Evolutionary conservation across 2,113 vertebrate species (phyloP), one percentile per base, ranked within the genome.

Genomic region (Gallinago media): DNA sequence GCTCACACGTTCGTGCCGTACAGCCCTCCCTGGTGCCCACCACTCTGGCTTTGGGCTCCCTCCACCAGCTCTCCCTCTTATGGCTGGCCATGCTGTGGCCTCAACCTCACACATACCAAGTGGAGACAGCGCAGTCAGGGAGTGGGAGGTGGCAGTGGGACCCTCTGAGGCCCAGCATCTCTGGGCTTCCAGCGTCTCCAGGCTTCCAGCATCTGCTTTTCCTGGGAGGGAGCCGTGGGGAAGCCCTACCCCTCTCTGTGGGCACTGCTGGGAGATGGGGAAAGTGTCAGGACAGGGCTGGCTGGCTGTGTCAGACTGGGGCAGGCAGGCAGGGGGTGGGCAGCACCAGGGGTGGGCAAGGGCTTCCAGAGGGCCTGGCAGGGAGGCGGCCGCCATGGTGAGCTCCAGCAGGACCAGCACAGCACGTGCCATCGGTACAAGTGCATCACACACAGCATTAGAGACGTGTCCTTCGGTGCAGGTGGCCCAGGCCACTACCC

Each of bases 391-490:
- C 3, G 2, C 52, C 38, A 27, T 0, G 1, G 79, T 2, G 15
- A 85, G 91, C 83, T 85, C 75, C 63, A 16, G 0, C 0, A 1
- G 63, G 67, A 65, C 20, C 65, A 62, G 68, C 36, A 17, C 0
- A 0, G 46, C 0, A 0, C 2, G 1, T 54, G 65, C 65, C 21
- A 2, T 89, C 0, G 0, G 46, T 49, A 52, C 0, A 0, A 22
- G 0, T 40, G 44, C 22, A 4, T 76, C 52, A 34, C 42, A 13
- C 0, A 0, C 75, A 40, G 89, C 50, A 11, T 94, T 75, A 50
- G 70, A 75, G 88, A 88, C 0, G 0, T 29, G 71, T 80, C 72
- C 59, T 46, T 47, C 0, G 0, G 68, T 62, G 47, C 2, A 8
- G 73, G 68, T 4, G 11, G 34, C 34, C 11, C 6, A 2, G 42